Base-by-base conservation (phyloP, 2,888 invertebrate genomes). In the Halictus ligatus region DNA sequence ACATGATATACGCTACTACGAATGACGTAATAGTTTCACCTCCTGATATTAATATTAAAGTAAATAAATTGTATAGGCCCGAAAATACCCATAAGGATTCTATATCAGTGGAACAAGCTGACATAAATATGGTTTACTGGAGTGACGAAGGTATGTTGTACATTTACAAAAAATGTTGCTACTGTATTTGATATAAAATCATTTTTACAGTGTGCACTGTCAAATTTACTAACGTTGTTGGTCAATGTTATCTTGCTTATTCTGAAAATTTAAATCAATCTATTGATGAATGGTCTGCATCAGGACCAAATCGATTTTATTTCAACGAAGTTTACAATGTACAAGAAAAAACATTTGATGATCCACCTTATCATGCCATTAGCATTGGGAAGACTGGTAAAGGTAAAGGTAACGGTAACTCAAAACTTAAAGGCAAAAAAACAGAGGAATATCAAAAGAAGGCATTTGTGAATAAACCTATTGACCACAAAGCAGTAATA, bases 91-190 rank as follows among this genome's bases (percentile, higher is more conserved):
- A 96, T 87, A 96, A 96, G 87, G 96, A 97, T 76, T 94, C 95
- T 43, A 92, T 95, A 77, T 93, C 96, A 25, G 96, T 96, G 0
- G 96, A 97, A 86, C 96, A 97, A 86, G 96, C 96, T 76, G 98
- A 98, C 93, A 94, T 98, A 21, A 98, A 98, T 93, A 95, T 97
- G 83, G 94, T 98, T 0, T 98, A 97, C 94, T 98, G 98, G 97
- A 97, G 97, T 83, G 96, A 97, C 21, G 97, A 98, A 96, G 96
- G 98, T 96, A 95, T 95, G 79, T 87, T 71, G 77, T 54, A 2
- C 25, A 50, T 46, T 21, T 46, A 40, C 35, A 13, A 40, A 40
- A 46, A 60, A 50, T 50, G 2, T 43, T 40, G 7, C 25, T 35
- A n/a, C 21, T 15, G 60, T 29, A 48, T 72, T 80, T 35, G 50